phyloP scores from a whole-genome alignment of 2,888 invertebrate species.

The Athrips mouffetella region DNA sequence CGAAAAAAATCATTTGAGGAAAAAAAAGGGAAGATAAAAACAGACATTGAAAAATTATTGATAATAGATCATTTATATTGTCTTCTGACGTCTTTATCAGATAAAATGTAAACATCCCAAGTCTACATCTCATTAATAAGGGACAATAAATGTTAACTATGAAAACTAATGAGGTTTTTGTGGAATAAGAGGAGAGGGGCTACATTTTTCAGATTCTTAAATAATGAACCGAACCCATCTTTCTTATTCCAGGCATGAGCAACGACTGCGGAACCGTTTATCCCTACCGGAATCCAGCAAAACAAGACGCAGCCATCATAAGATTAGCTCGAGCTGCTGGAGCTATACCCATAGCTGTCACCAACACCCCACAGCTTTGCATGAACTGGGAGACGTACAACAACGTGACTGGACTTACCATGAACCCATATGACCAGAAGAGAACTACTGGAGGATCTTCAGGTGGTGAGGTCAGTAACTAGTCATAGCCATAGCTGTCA shows the following conservation, averaged over 20 bases:
- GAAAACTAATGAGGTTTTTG: too few species aligned
- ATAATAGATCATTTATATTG: too few species aligned
- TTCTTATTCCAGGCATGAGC: conserved; percentile 80
- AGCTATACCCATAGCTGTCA: conserved; percentile 90
- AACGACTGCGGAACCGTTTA: conserved; percentile 84
- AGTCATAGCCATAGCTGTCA: conserved; percentile 90
- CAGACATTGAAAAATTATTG: too few species aligned
- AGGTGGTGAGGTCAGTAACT: conserved; percentile 87
- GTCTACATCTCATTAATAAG: too few species aligned
- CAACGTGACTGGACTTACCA: conserved; percentile 90
- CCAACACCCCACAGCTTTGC: conserved; percentile 94
- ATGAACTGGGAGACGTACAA: conserved; percentile 95
- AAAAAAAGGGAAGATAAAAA: too few species aligned
- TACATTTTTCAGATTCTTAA: too few species aligned
- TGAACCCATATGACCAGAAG: conserved; percentile 91
- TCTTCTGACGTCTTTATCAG: too few species aligned
- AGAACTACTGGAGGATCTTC: conserved; percentile 93
- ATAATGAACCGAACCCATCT: background rate
- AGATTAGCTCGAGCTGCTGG: conserved; percentile 85
- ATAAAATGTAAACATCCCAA: too few species aligned
- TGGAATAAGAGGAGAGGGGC: too few species aligned
- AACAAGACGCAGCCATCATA: conserved; percentile 86
- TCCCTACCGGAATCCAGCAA: conserved; percentile 79
- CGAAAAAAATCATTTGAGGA: too few species aligned
- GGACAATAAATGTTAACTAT: too few species aligned